Evolutionary conservation across 2,888 invertebrate genomes (phyloP), one percentile per base, ranked within the genome.

Genomic region (Caenorhabditis sulstoni): DNA sequence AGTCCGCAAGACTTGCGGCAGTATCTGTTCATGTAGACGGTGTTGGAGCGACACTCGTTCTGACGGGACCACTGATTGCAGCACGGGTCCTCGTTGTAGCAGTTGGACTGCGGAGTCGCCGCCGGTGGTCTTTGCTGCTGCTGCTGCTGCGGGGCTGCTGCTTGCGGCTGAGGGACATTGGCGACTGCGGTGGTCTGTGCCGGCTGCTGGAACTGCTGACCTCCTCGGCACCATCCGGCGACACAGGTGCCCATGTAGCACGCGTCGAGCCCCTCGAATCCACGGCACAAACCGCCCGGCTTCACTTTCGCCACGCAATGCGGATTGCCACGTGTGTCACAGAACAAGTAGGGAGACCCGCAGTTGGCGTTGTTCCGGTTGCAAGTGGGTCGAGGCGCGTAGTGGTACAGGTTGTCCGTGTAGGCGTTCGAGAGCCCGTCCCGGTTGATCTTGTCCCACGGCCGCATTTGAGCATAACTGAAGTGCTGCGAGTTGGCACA

Each of bases 361-460:
- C 87, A 87, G 39, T 83, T 81, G 45, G 85, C 84, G 50, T 85
- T 86, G 59, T 83, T 81, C 8, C 70, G 64, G 23, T 80, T 81
- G 71, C 89, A 89, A 0, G 86, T 86, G 4, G 89, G 89, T 3
- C 89, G 85, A 2, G 87, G 85, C 4, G 88, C 86, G 73, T 87
- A 89, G 49, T 79, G 82, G 79, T 87, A 89, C 55, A 89, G 59
- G 65, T 83, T 81, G 67, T 90, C 89, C 16, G 89, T 89, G 83
- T 89, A 89, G 39, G 83, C 87, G 67, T 89, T 89, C n/a, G 88
- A 88, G 3, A 89, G 83, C n/a, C 88, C 89, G 35, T 87, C 88
- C n/a, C 86, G 62, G 74, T 89, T 89, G n/a, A 85, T 82, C 64
- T 88, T 85, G 53, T 86, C 86, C 83, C 88, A 89, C 0, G 89